These are phyloP conservation scores for Lethenteron camtschaticum DNA, from an alignment of 2,113 vertebrate genomes.

Conservation along the genomic window DNA sequence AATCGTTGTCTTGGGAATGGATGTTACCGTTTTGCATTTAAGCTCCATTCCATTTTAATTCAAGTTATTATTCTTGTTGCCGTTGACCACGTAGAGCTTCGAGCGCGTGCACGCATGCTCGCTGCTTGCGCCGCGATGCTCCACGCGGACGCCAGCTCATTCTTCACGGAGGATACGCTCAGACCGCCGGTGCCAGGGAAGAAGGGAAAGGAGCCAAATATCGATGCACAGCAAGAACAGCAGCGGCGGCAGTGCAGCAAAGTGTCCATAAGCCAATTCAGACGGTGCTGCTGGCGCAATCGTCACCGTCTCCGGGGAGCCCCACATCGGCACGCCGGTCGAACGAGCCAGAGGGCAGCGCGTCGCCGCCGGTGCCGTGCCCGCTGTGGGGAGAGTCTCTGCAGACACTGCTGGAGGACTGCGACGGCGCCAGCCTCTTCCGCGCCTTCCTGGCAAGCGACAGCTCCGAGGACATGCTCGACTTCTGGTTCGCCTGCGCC, in stretches of 20 bases:
- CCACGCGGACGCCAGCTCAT: background rate
- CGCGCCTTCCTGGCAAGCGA: slow-evolving; percentile 4
- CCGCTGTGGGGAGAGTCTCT: background rate
- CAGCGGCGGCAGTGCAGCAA: background rate
- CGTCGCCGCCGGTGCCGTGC: background rate
- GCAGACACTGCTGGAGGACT: background rate
- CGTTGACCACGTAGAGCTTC: too few species aligned
- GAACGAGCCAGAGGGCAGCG: background rate
- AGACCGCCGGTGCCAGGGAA: slow-evolving; percentile 3
- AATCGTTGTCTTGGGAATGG: too few species aligned
- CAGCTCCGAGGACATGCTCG: background rate
- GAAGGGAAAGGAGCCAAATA: background rate
- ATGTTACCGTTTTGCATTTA: too few species aligned
- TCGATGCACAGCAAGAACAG: background rate
- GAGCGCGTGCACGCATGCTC: too few species aligned
- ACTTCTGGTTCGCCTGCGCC: slow-evolving; percentile 2
- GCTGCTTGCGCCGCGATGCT: too few species aligned
- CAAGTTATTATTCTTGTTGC: too few species aligned
- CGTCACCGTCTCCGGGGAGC: background rate
- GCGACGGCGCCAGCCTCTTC: slow-evolving; percentile 2
- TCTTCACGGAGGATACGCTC: background rate
- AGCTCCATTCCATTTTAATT: too few species aligned
- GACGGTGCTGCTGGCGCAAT: background rate
- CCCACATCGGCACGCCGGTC: background rate
- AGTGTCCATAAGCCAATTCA: background rate